These are phyloP conservation scores for Molossus alvarezi DNA, from an alignment of 2,797 vertebrate species.

Conservation along the genomic window DNA sequence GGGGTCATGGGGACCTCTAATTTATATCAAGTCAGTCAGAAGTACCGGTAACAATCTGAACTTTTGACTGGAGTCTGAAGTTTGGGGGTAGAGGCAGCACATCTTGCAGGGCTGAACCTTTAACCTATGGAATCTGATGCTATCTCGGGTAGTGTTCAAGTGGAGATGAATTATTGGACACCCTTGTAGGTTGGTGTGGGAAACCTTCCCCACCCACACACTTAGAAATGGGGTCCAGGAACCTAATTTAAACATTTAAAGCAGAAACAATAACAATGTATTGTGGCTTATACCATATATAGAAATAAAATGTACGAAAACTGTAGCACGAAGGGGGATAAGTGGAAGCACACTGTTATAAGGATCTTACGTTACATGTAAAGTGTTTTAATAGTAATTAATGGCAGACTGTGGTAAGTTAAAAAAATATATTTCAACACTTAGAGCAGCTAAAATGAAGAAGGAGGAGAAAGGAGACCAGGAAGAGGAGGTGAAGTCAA, in stretches of 20 bases:
- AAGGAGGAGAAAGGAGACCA: not conserved
- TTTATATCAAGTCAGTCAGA: not conserved
- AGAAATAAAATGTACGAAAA: constrained; percentile 38
- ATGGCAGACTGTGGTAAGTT: not conserved
- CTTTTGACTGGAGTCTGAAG: not conserved
- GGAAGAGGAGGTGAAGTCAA: not conserved
- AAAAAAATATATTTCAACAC: not conserved
- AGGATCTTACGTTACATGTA: not conserved
- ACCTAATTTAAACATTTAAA: not conserved
- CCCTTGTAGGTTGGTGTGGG: not conserved
- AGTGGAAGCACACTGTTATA: not conserved
- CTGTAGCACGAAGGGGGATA: not conserved
- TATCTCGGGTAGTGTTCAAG: too few species aligned
- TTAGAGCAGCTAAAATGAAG: not conserved
- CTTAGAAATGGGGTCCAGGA: not conserved
- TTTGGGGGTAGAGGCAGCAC: not conserved
- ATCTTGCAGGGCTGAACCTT: not conserved
- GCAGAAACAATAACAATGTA: not conserved
- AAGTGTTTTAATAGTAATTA: constrained; percentile 9
- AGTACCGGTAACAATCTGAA: not conserved
- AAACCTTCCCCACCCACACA: not conserved
- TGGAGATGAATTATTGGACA: not conserved
- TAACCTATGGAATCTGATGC: too few species aligned
- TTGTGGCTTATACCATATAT: not conserved
- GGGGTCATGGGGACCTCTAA: not conserved